Evolutionary conservation across 2,113 vertebrate genomes (phyloP).

Genomic region (Ranitomeya imitator): DNA sequence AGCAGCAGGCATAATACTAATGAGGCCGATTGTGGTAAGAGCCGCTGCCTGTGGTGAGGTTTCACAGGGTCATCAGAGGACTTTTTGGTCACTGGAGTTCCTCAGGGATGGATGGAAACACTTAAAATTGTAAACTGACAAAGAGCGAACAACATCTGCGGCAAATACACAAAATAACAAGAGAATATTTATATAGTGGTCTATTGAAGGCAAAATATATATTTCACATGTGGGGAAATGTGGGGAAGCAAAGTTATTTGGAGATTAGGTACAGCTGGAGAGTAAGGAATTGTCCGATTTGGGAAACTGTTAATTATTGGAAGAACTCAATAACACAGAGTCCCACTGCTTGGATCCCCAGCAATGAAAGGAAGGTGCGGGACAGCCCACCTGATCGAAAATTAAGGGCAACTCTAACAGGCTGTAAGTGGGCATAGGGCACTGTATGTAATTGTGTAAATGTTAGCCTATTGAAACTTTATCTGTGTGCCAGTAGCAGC

Average conservation of each 20-base stretch:
- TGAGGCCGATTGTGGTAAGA: slow-evolving; percentile 1
- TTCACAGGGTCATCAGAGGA: background rate
- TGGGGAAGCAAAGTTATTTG: background rate
- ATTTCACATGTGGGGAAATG: background rate
- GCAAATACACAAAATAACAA: background rate
- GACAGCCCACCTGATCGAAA: too few relatives aligned
- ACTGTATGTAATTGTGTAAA: too few relatives aligned
- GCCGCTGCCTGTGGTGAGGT: slow-evolving; percentile 14
- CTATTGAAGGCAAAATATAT: background rate
- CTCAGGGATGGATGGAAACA: background rate
- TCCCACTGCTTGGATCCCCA: too few relatives aligned
- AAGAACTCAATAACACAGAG: too few relatives aligned
- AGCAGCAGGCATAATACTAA: slow-evolving; percentile 1
- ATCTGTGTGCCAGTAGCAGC: too few relatives aligned
- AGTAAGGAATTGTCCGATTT: background rate
- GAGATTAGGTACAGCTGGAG: background rate
- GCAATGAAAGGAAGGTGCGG: too few relatives aligned
- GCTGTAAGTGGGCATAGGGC: too few relatives aligned
- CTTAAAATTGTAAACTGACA: background rate
- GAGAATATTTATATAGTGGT: background rate
- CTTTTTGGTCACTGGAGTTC: background rate
- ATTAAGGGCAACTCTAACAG: too few relatives aligned
- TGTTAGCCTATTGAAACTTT: too few relatives aligned
- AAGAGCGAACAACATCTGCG: slow-evolving; percentile 2
- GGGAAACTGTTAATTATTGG: too few relatives aligned